Evolutionary conservation across 2,888 invertebrate genomes (phyloP).

Genomic region (Electrophaes corylata): DNA sequence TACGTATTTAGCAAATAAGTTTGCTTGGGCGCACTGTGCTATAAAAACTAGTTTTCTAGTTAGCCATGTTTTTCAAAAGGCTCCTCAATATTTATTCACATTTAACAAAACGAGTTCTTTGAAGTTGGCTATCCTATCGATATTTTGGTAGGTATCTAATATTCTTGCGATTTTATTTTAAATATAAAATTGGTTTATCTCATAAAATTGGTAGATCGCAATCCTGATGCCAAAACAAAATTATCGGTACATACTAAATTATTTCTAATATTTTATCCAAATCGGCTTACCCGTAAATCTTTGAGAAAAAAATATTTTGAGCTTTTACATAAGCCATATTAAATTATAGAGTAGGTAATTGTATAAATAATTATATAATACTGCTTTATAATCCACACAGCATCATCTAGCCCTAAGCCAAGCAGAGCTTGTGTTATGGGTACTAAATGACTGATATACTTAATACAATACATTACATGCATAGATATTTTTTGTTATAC

Average conservation of each 20-base stretch:
- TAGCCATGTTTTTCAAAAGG: conserved; percentile 12
- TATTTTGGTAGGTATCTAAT: not conserved
- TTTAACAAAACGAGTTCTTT: conserved; percentile 3
- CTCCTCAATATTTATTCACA: not conserved
- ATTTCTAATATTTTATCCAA: no score
- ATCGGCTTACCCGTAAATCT: no score
- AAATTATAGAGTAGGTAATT: no score
- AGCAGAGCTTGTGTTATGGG: no score
- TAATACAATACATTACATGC: no score
- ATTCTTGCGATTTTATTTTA: not conserved
- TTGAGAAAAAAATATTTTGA: no score
- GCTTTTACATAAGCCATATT: no score
- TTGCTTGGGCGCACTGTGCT: not conserved
- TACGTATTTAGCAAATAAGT: not conserved
- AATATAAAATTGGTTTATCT: not conserved
- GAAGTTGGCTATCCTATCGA: conserved; percentile 1
- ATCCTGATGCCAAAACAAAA: not conserved
- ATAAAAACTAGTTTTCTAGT: conserved; percentile 1
- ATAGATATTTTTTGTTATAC: no score
- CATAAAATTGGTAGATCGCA: not conserved
- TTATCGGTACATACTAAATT: not conserved
- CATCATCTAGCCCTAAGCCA: no score
- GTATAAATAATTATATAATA: no score
- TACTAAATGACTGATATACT: no score
- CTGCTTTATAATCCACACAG: no score